A percentile compares a stretch with the other conserved stretches of the same genome.
Evolutionary conservation across 2,113 vertebrate species (phyloP).

Genomic region (Sinosuthora webbiana): DNA sequence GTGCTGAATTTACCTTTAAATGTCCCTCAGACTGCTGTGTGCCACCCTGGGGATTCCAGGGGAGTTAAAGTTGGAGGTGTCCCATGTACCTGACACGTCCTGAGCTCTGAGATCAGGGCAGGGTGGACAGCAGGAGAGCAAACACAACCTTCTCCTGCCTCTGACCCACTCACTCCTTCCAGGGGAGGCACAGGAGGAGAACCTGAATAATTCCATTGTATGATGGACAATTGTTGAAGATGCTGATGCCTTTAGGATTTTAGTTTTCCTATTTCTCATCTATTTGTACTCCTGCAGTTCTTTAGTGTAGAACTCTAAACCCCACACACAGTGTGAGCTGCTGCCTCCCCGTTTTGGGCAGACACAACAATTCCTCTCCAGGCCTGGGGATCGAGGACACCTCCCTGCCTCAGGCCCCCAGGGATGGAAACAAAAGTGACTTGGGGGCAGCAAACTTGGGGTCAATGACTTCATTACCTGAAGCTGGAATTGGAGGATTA

Average conservation of each 20-base stretch:
- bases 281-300: accelerated
- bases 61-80: background rate
- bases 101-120: background rate
- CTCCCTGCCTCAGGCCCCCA: background rate
- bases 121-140: accelerated
- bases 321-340: background rate
- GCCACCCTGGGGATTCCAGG: background rate
- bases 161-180: background rate
- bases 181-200: background rate
- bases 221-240: background rate
- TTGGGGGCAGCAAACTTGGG: background rate
- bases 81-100: accelerated
- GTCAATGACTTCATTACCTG: background rate
- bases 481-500: accelerated
- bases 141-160: background rate
- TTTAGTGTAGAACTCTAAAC: background rate
- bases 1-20: background rate
- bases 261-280: accelerated
- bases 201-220: background rate
- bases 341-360: background rate
- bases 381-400: background rate
- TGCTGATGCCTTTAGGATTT: background rate
- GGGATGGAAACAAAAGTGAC: background rate
- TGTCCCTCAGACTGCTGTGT: background rate
- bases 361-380: background rate